These are phyloP conservation scores for Anguilla pacifica DNA, from an alignment of 2,797 vertebrate species.

Conservation along the genomic window DNA sequence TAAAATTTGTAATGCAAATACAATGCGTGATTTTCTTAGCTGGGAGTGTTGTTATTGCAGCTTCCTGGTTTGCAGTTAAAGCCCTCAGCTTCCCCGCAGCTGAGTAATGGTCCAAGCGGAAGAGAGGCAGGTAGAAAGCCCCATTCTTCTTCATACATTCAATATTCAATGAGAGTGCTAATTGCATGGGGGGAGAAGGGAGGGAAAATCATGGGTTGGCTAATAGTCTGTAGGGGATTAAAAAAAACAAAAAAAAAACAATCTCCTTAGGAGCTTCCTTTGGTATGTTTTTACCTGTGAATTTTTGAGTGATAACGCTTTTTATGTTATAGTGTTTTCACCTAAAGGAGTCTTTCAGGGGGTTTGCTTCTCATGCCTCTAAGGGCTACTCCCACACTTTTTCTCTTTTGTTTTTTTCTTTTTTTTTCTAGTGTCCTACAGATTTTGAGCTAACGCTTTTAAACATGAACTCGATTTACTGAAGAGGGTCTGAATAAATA, in stretches of 20 bases:
- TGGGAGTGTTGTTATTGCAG: conserved; percentile 69
- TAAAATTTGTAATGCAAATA: conserved; percentile 39
- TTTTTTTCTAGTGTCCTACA: conserved; percentile 58
- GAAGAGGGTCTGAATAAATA: background rate
- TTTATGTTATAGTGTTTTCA: conserved; percentile 69
- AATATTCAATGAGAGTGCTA: conserved; percentile 80
- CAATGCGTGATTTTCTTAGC: conserved; percentile 76
- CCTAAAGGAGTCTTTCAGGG: conserved; percentile 59
- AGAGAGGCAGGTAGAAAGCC: conserved; percentile 76
- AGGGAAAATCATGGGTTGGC: conserved; percentile 54
- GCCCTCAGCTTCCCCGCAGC: conserved; percentile 71
- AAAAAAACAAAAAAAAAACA: conserved; percentile 30
- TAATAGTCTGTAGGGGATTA: conserved; percentile 46
- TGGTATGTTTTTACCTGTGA: conserved; percentile 64
- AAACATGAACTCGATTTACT: background rate
- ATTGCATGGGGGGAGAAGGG: conserved; percentile 69
- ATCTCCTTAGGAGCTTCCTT: conserved; percentile 79
- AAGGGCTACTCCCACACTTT: conserved; percentile 25
- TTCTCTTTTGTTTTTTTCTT: background rate
- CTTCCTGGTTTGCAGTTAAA: conserved; percentile 71
- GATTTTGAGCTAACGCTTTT: background rate
- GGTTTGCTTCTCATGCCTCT: conserved; percentile 44
- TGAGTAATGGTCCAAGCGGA: conserved; percentile 70
- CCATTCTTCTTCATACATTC: conserved; percentile 78
- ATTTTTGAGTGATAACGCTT: conserved; percentile 72